Evolutionary conservation across 2,797 vertebrate genomes (phyloP).

Genomic region (Erethizon dorsatum): DNA sequence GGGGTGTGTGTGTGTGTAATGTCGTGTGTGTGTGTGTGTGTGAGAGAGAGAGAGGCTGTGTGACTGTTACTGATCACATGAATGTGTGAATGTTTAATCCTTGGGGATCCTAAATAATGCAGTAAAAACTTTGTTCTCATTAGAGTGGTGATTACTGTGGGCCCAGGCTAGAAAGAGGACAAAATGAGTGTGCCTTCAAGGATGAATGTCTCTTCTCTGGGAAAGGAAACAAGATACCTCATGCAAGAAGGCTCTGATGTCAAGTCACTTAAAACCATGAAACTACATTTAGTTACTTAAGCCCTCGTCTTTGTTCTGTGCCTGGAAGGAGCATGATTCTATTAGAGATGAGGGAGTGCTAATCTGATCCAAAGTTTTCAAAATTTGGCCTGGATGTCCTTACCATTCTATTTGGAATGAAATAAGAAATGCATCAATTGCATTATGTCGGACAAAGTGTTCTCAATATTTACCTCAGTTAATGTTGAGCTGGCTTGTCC

Average conservation of each 20-base stretch:
- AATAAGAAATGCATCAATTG: not conserved
- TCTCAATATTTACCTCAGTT: slow-evolving; percentile 49
- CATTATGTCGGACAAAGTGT: not conserved
- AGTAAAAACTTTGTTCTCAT: not conserved
- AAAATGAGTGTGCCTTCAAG: not conserved
- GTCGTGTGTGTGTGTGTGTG: not conserved
- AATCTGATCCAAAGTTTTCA: not conserved
- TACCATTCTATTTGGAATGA: not conserved
- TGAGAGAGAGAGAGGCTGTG: not conserved
- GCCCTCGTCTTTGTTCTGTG: not conserved
- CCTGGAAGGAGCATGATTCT: not conserved
- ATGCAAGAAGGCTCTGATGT: not conserved
- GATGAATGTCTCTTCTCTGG: not conserved
- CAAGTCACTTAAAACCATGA: not conserved
- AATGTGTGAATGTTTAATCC: not conserved
- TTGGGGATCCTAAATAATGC: not conserved
- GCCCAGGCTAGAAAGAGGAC: not conserved
- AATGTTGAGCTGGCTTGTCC: slow-evolving; percentile 55
- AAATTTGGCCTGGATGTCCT: not conserved
- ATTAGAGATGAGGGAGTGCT: not conserved
- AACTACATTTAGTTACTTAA: not conserved
- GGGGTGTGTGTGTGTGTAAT: not conserved
- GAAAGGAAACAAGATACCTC: not conserved
- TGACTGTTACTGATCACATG: not conserved
- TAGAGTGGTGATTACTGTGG: not conserved